These are phyloP conservation scores for Pseudomyrmex cubaensis DNA, from an alignment of 1,140 invertebrate species.

Conservation along the genomic window DNA sequence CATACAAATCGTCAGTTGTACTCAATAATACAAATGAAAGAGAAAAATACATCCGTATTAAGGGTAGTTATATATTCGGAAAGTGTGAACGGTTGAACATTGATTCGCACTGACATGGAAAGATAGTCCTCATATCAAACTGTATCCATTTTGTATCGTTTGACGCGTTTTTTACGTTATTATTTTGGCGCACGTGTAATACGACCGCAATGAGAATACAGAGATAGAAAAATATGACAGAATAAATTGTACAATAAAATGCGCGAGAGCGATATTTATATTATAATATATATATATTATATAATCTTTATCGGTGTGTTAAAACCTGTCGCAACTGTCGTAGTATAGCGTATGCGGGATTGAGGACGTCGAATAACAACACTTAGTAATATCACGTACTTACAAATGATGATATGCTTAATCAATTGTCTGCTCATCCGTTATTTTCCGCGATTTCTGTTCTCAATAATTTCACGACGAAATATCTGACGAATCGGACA, in stretches of 20 bases:
- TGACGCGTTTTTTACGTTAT: too few species aligned
- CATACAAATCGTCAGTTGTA: slow-evolving; percentile 70
- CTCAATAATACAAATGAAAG: slow-evolving; percentile 62
- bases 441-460: slow-evolving; percentile 26
- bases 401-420: slow-evolving; percentile 83
- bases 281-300: neutral
- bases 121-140: slow-evolving; percentile 36
- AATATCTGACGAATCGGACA: slow-evolving; percentile 26
- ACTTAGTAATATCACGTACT: slow-evolving; percentile 79
- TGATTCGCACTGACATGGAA: slow-evolving; percentile 34
- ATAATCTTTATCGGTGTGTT: slow-evolving; percentile 35
- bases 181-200: slow-evolving; percentile 21
- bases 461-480: neutral
- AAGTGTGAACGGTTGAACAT: slow-evolving; percentile 48
- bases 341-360: slow-evolving; percentile 38
- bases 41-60: slow-evolving; percentile 67
- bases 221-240: slow-evolving; percentile 71
- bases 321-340: slow-evolving; percentile 58
- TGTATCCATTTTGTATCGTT: slow-evolving; percentile 29
- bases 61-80: neutral
- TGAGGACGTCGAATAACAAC: slow-evolving; percentile 55
- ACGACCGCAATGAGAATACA: slow-evolving; percentile 62
- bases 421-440: slow-evolving; percentile 74
- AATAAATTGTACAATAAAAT: slow-evolving; percentile 70
- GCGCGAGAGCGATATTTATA: slow-evolving; percentile 60